A percentile compares a stretch with the other conserved stretches of the same genome.
phyloP scores from a whole-genome alignment of 2,888 invertebrate genomes.

The Lasioglossum calceatum region DNA sequence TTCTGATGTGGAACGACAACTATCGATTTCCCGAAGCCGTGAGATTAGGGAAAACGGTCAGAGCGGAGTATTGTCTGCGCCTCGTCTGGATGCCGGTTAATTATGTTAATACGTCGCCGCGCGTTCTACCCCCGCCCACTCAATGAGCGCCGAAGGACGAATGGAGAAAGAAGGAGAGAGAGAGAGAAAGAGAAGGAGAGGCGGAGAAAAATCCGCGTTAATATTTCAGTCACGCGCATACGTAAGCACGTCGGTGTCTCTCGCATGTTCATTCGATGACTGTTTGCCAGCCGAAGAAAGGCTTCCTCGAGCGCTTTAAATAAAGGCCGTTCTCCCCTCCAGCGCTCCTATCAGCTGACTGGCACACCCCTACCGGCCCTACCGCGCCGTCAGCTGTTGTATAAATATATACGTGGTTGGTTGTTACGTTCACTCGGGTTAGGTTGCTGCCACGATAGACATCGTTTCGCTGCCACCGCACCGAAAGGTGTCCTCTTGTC shows the following conservation, averaged over 20 bases:
- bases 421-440: conserved; percentile 78
- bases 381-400: conserved; percentile 77
- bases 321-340: conserved; percentile 80
- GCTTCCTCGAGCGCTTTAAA: conserved; percentile 79
- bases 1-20: background rate
- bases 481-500: conserved; percentile 69
- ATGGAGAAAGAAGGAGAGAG: background rate
- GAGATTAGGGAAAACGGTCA: background rate
- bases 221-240: conserved; percentile 59
- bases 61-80: conserved; percentile 24
- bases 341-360: conserved; percentile 81
- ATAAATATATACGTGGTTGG: conserved; percentile 79
- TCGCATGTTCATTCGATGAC: conserved; percentile 71
- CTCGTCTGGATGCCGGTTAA: conserved; percentile 56
- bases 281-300: conserved; percentile 75
- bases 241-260: conserved; percentile 47
- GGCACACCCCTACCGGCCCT: conserved; percentile 69
- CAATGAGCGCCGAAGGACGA: background rate
- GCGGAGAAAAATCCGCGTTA: conserved; percentile 52
- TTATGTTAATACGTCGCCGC: conserved; percentile 58
- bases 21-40: background rate
- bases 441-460: conserved; percentile 77
- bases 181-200: background rate
- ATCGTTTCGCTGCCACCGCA: conserved; percentile 54
- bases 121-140: background rate